phyloP scores from a whole-genome alignment of 2,113 vertebrate species.

The Dipodomys ordii region DNA sequence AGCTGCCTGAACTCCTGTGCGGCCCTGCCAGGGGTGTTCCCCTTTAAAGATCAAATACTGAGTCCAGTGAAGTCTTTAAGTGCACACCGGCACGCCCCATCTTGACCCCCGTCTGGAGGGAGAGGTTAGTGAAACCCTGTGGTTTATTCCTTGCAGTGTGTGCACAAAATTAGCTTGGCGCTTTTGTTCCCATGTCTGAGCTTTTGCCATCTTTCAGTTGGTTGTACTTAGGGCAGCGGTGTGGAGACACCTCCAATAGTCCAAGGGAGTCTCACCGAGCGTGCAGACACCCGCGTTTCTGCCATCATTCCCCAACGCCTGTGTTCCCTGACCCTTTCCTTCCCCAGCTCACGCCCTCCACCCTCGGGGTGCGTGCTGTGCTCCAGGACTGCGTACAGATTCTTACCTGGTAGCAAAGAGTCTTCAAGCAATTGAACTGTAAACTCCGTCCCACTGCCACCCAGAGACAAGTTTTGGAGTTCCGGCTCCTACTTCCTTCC shows the following conservation, averaged over 20 bases:
- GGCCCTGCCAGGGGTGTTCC: background rate
- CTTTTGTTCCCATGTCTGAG: conserved; percentile 72
- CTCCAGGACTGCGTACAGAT: background rate
- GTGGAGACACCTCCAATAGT: conserved; percentile 50
- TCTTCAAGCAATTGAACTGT: conserved; percentile 59
- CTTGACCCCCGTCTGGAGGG: conserved; percentile 38
- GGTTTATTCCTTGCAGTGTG: background rate
- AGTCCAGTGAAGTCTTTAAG: conserved; percentile 9
- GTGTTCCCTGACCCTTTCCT: background rate
- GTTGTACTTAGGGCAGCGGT: background rate
- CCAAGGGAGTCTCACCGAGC: background rate
- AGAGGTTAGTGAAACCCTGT: conserved; percentile 34
- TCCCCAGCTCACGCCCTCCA: background rate
- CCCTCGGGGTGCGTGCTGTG: background rate
- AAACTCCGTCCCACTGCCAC: conserved; percentile 68
- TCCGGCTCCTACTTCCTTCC: conserved; percentile 66
- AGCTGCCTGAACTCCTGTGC: background rate
- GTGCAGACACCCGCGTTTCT: background rate
- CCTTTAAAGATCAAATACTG: conserved; percentile 53
- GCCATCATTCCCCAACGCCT: background rate
- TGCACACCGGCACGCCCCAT: background rate
- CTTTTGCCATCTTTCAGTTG: conserved; percentile 49
- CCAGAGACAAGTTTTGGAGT: conserved; percentile 76
- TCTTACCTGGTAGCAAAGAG: conserved; percentile 1
- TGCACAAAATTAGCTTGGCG: conserved; percentile 61